Evolutionary conservation across 2,113 vertebrate species (phyloP).

Genomic region (Protomyctophum bolini): DNA sequence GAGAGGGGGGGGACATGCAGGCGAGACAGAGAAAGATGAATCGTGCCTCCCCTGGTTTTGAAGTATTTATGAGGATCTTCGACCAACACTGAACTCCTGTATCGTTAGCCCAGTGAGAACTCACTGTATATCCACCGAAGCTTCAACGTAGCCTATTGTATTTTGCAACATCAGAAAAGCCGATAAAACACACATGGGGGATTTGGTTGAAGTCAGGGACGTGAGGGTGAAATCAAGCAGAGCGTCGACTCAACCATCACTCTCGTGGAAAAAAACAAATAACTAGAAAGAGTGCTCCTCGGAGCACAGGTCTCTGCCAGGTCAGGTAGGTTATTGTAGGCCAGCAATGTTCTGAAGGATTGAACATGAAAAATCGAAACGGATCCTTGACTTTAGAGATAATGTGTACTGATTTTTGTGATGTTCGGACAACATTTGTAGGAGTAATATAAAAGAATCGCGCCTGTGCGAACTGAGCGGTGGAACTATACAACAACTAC

Average conservation of each 20-base stretch:
- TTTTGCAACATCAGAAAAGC: slow-evolving; percentile 1
- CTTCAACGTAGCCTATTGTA: slow-evolving; percentile 5
- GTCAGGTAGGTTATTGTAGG: too few relatives aligned
- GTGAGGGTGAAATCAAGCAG: not conserved
- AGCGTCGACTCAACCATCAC: not conserved
- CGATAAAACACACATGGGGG: not conserved
- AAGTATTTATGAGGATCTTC: slow-evolving; percentile 65
- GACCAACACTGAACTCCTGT: slow-evolving; percentile 47
- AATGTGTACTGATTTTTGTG: too few relatives aligned
- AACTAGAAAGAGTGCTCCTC: not conserved
- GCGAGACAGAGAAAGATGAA: slow-evolving; percentile 27
- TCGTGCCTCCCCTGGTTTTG: slow-evolving; percentile 51
- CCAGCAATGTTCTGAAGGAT: too few relatives aligned
- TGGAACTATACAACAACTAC: too few relatives aligned
- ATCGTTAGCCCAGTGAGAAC: slow-evolving; percentile 32
- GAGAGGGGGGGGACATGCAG: too few relatives aligned
- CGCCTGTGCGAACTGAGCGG: too few relatives aligned
- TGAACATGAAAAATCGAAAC: too few relatives aligned
- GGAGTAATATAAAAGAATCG: too few relatives aligned
- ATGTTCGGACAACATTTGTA: too few relatives aligned
- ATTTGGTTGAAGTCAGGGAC: slow-evolving; percentile 16
- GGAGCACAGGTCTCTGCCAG: too few relatives aligned
- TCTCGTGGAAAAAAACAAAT: not conserved
- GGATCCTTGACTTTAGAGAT: too few relatives aligned
- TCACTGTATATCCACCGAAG: slow-evolving; percentile 17